These are phyloP conservation scores for Platycheirus albimanus DNA, from an alignment of 2,888 invertebrate genomes.

Conservation along the genomic window DNA sequence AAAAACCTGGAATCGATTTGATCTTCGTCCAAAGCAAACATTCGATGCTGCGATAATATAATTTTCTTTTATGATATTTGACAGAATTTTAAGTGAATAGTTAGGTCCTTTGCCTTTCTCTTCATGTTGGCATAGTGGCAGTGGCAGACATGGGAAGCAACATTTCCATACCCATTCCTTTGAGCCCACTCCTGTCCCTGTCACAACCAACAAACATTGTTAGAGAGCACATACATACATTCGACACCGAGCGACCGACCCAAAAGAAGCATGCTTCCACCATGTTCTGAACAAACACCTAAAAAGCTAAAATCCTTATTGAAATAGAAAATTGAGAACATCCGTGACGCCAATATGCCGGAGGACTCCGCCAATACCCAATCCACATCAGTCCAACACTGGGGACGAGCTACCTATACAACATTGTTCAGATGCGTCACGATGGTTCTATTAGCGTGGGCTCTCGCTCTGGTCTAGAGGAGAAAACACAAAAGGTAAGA, in stretches of 20 bases:
- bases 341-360: slow-evolving; percentile 74
- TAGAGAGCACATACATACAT: slow-evolving; percentile 36
- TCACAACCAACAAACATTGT: slow-evolving; percentile 52
- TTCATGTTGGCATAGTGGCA: slow-evolving; percentile 39
- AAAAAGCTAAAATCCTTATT: slow-evolving; percentile 70
- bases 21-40: slow-evolving; percentile 72
- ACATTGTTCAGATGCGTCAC: slow-evolving; percentile 70
- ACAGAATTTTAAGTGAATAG: slow-evolving; percentile 74
- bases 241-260: no score
- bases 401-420: slow-evolving; percentile 34
- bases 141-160: slow-evolving; percentile 44
- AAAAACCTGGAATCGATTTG: slow-evolving; percentile 65
- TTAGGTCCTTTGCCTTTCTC: slow-evolving; percentile 64
- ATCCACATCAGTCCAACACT: background rate
- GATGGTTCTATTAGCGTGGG: slow-evolving; percentile 70
- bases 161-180: slow-evolving; percentile 53
- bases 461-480: no score
- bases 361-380: slow-evolving; percentile 66
- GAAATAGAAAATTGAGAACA: slow-evolving; percentile 73
- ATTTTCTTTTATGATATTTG: slow-evolving; percentile 74
- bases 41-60: slow-evolving; percentile 72
- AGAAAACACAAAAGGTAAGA: slow-evolving; percentile 57
- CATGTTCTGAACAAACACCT: slow-evolving; percentile 70
- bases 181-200: slow-evolving; percentile 2
- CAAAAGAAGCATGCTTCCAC: slow-evolving; percentile 56